Conservation (phyloP, 1,140 invertebrate genomes). For the Episyrphus balteatus region DNA sequence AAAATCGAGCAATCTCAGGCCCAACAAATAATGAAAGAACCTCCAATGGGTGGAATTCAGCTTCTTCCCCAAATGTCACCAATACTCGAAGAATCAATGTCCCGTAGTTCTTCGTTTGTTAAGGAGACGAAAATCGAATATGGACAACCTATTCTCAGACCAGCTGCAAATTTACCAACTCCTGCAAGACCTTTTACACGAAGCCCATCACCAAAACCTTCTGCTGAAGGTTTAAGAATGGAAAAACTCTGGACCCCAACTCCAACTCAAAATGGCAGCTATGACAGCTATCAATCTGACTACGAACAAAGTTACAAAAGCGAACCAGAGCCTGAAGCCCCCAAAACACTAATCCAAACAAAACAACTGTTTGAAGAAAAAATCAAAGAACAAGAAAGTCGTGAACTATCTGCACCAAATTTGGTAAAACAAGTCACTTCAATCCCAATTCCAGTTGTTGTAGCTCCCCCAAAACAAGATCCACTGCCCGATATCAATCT, state of each 20-base stretch:
- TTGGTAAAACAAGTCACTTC: conserved; percentile 38
- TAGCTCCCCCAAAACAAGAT: conserved; percentile 8
- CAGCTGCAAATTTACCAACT: conserved; percentile 27
- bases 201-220: conserved; percentile 39
- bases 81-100: background rate
- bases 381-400: conserved; percentile 28
- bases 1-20: conserved; percentile 51
- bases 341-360: conserved; percentile 16
- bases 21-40: conserved; percentile 39
- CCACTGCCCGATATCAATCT: conserved; percentile 38
- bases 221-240: conserved; percentile 48
- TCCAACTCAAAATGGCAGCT: conserved; percentile 11
- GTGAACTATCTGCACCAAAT: conserved; percentile 42
- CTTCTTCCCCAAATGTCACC: conserved; percentile 11
- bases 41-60: conserved; percentile 51
- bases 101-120: conserved; percentile 17
- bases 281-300: conserved; percentile 13
- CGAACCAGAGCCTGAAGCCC: conserved; percentile 7
- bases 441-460: conserved; percentile 39
- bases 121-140: conserved; percentile 31
- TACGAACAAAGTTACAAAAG: conserved; percentile 14
- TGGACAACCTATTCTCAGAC: conserved; percentile 30
- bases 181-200: conserved; percentile 22
- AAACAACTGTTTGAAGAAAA: conserved; percentile 34
- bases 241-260: conserved; percentile 47